Evolutionary conservation across 2,797 vertebrate genomes (phyloP).

Genomic region (Huso huso): DNA sequence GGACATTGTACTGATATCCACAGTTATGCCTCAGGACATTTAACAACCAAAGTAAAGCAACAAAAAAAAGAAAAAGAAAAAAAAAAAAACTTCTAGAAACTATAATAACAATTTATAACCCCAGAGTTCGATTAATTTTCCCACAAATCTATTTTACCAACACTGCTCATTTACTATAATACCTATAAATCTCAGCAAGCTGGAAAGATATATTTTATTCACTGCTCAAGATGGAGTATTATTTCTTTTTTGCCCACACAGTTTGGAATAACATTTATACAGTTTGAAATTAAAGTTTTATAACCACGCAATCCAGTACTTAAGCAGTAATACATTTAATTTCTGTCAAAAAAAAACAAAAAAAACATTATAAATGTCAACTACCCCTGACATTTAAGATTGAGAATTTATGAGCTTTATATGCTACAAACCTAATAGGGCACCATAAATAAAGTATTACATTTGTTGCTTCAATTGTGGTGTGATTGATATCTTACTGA

Average conservation of each 20-base stretch:
- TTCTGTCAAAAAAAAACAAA: slow-evolving; percentile 24
- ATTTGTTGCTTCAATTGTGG: slow-evolving; percentile 56
- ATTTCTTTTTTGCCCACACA: slow-evolving; percentile 33
- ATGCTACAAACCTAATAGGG: slow-evolving; percentile 21
- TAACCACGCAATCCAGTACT: slow-evolving; percentile 24
- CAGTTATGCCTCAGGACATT: too few relatives aligned
- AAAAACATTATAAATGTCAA: slow-evolving; percentile 42
- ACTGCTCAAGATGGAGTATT: slow-evolving; percentile 20
- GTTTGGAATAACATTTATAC: not conserved
- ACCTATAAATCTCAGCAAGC: too few relatives aligned
- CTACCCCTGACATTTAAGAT: slow-evolving; percentile 48
- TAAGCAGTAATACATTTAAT: slow-evolving; percentile 35
- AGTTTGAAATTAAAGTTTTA: slow-evolving; percentile 48
- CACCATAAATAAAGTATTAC: slow-evolving; percentile 51
- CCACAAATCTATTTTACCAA: too few relatives aligned
- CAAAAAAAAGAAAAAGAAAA: not conserved
- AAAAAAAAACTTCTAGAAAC: too few relatives aligned
- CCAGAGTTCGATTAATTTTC: too few relatives aligned
- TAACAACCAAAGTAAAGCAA: too few relatives aligned
- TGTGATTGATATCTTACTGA: slow-evolving; percentile 43
- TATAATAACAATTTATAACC: too few relatives aligned
- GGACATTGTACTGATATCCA: too few relatives aligned
- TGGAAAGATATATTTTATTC: too few relatives aligned
- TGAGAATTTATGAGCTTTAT: slow-evolving; percentile 42
- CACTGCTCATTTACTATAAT: too few relatives aligned